Evolutionary conservation across 2,797 vertebrate species (phyloP).

Genomic region (Gallinago stenura): DNA sequence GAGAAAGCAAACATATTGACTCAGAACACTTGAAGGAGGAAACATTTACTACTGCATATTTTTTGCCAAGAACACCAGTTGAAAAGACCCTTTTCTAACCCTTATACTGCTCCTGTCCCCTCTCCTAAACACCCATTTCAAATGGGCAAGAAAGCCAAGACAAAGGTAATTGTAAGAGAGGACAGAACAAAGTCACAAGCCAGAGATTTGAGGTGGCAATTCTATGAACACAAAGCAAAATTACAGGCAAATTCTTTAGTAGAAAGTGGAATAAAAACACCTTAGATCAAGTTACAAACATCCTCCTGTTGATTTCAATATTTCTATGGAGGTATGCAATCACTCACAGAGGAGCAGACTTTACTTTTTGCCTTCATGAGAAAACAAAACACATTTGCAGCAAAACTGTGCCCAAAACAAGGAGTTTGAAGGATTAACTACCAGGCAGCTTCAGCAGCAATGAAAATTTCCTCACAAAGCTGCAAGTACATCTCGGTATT

Average conservation of each 20-base stretch:
- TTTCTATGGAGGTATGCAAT: not conserved
- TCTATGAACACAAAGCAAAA: not conserved
- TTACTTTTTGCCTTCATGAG: not conserved
- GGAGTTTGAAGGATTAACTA: not conserved
- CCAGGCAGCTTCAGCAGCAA: not conserved
- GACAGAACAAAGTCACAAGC: not conserved
- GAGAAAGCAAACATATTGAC: not conserved
- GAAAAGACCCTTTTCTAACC: not conserved
- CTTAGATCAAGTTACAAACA: not conserved
- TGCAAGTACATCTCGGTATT: not conserved
- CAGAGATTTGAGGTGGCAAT: not conserved
- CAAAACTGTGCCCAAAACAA: not conserved
- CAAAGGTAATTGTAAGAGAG: not conserved
- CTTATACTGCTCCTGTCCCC: not conserved
- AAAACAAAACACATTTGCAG: not conserved
- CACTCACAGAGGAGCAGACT: not conserved
- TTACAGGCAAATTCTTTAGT: not conserved
- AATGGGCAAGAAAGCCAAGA: not conserved
- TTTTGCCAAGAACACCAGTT: not conserved
- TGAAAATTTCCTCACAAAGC: not conserved
- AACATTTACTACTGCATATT: not conserved
- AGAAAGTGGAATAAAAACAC: not conserved
- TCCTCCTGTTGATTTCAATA: not conserved
- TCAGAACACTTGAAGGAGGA: not conserved
- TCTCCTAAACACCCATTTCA: not conserved